A percentile compares a stretch with the other conserved stretches of the same genome.
Evolutionary conservation across 2,113 vertebrate species (phyloP).

Genomic region (Anarhynchus alexandrinus): DNA sequence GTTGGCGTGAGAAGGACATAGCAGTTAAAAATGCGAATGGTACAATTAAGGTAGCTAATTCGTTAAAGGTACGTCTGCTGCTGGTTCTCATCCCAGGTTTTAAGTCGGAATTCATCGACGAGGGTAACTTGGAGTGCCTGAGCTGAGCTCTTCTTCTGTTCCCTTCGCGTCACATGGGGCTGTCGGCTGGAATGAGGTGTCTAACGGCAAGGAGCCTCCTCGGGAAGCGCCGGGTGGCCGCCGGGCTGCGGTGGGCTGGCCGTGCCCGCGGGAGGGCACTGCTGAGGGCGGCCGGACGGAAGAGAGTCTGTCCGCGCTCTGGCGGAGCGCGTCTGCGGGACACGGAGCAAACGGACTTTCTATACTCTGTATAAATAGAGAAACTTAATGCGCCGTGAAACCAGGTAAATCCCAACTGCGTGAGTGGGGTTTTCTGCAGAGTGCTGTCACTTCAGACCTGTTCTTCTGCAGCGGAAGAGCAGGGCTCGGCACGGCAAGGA

Average conservation of each 20-base stretch:
- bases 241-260: neutral
- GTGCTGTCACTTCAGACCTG: neutral
- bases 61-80: neutral
- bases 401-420: neutral
- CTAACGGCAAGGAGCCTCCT: neutral
- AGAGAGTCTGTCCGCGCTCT: neutral
- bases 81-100: neutral
- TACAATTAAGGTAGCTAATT: neutral
- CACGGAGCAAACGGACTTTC: neutral
- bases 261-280: neutral
- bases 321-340: neutral
- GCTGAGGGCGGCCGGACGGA: neutral
- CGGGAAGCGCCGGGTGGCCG: fast-evolving
- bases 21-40: neutral
- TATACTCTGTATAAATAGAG: neutral
- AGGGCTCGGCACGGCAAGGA: neutral
- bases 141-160: neutral
- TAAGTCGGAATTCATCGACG: neutral
- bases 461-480: neutral
- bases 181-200: neutral
- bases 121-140: neutral
- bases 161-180: fast-evolving
- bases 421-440: neutral
- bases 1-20: neutral
- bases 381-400: neutral